A percentile compares a stretch with the other conserved stretches of the same genome.
Evolutionary conservation across 30 jellyfish, hydroid and myxozoan species (phyloP).

Genomic region (Hydractinia symbiolongicarpus): DNA sequence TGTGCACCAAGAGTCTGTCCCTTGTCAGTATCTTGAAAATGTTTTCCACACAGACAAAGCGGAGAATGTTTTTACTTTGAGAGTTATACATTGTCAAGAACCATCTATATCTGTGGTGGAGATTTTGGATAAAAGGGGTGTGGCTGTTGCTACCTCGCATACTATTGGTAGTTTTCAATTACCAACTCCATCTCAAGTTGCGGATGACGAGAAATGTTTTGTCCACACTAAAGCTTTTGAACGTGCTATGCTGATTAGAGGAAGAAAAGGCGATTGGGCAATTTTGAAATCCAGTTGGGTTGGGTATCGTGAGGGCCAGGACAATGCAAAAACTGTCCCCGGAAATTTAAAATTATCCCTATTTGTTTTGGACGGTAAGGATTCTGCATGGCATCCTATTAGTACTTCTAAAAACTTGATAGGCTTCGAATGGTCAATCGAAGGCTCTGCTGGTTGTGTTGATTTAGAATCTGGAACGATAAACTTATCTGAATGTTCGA

Average conservation of each 20-base stretch:
- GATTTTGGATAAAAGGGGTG: not conserved
- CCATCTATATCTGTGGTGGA: constrained; percentile 30
- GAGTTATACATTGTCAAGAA: constrained; percentile 28
- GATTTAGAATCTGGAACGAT: constrained; percentile 41
- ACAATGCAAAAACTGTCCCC: not conserved
- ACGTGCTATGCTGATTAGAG: constrained; percentile 34
- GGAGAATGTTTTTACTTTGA: constrained; percentile 23
- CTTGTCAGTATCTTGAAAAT: constrained; percentile 32
- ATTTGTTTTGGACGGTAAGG: constrained; percentile 1
- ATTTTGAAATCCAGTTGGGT: constrained; percentile 16
- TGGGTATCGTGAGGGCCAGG: constrained; percentile 25
- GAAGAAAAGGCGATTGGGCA: constrained; percentile 20
- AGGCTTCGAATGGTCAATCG: constrained; percentile 12
- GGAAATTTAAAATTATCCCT: constrained; percentile 14
- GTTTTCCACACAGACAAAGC: constrained; percentile 19
- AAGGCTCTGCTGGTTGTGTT: constrained; percentile 28
- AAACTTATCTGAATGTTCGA: constrained; percentile 21
- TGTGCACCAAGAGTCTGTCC: constrained; percentile 12
- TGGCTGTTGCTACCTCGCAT: constrained; percentile 23
- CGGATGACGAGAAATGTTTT: not conserved
- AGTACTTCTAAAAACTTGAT: not conserved
- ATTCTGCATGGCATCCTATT: not conserved
- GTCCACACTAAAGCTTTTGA: not conserved
- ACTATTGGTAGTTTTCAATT: constrained; percentile 10
- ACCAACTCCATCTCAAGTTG: constrained; percentile 12